Evolutionary conservation across 2,797 vertebrate genomes (phyloP).

Genomic region (Melanotaenia nigrans): DNA sequence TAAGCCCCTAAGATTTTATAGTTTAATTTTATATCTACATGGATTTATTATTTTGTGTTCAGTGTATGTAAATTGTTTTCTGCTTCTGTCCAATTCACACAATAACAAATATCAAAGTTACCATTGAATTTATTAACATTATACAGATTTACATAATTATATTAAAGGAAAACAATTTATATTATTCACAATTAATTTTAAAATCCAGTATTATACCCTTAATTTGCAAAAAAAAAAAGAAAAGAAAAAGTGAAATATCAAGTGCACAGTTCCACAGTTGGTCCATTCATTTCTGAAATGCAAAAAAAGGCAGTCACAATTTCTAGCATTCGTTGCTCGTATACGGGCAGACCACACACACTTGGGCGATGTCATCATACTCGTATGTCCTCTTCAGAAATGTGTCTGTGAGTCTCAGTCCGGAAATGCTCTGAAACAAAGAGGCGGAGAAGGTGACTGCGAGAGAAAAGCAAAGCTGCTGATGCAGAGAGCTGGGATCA

Average conservation of each 20-base stretch:
- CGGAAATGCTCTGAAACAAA: conserved; percentile 91
- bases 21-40: no score
- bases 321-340: conserved; percentile 84
- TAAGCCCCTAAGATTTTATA: no score
- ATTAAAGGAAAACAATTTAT: conserved; percentile 71
- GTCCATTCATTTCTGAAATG: conserved; percentile 75
- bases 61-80: no score
- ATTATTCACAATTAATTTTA: conserved; percentile 81
- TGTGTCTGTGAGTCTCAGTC: conserved; percentile 94
- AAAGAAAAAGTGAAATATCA: conserved; percentile 55
- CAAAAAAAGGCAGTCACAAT: conserved; percentile 15
- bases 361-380: conserved; percentile 97
- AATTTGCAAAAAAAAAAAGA: conserved; percentile 38
- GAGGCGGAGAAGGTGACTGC: neutral
- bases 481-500: neutral
- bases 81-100: no score
- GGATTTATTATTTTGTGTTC: no score
- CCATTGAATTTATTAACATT: conserved; percentile 74
- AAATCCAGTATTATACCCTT: conserved; percentile 64
- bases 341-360: conserved; percentile 94
- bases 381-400: conserved; percentile 99
- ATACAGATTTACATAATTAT: conserved; percentile 79
- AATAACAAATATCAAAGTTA: conserved; percentile 43
- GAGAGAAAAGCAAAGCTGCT: no score
- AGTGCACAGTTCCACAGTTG: conserved; percentile 73